A percentile compares a stretch with the other conserved stretches of the same genome.
Conservation (phyloP, 2,113 vertebrate species). For the Pongo abelii region DNA sequence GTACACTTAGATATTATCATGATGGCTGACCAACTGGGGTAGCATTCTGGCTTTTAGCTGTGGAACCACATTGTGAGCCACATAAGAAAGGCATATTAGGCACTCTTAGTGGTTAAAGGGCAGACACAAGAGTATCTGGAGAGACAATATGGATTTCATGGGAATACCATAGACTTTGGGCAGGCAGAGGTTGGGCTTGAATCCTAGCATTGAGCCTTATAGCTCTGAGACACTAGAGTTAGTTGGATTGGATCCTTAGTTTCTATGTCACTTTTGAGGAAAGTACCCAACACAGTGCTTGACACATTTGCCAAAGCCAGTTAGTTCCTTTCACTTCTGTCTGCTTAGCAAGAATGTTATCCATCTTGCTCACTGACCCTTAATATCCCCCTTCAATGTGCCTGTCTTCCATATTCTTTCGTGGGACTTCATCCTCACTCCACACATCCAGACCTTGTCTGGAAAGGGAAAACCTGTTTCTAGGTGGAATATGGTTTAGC, state of each 20-base stretch:
- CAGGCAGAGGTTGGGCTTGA: neutral
- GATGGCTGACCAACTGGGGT: neutral
- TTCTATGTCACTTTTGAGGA: constrained; percentile 13
- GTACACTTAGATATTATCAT: neutral
- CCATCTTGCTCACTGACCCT: neutral
- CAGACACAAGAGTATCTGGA: neutral
- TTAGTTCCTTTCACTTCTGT: neutral
- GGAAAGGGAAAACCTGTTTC: neutral
- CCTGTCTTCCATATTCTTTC: neutral
- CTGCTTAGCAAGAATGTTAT: neutral
- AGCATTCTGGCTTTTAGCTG: neutral
- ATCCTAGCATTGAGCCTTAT: neutral
- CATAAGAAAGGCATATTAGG: neutral
- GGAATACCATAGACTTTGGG: neutral
- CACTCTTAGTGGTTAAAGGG: neutral
- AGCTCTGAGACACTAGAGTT: neutral
- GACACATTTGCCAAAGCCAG: neutral
- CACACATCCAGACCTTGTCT: neutral
- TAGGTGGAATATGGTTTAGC: too few species aligned
- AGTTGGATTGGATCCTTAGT: neutral
- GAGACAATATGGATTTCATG: neutral
- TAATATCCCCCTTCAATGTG: neutral
- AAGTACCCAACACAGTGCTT: neutral
- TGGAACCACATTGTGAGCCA: neutral
- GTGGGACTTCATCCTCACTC: neutral